Evolutionary conservation across 2,797 vertebrate species (phyloP), one percentile per base, ranked within the genome.

Genomic region (Alcedo atthis): DNA sequence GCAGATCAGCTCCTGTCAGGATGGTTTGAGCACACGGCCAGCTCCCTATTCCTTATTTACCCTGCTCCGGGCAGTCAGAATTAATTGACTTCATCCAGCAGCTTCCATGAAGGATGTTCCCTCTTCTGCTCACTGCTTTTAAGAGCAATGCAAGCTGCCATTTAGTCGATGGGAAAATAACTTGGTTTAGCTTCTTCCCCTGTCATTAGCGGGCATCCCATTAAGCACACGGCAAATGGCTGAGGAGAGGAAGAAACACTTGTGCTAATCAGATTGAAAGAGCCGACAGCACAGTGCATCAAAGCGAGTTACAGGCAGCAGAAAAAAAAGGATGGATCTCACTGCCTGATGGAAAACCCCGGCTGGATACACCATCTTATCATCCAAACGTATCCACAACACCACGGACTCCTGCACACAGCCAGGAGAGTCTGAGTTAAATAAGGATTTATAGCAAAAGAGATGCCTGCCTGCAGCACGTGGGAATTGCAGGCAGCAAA

Each of bases 181-280:
- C 73, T 87, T 8, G 8, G 51, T 68, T 93, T 85, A 51, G 33
- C 62, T 71, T 66, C 69, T 87, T 69, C n/a, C 58, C 59, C 35
- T 66, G 85, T 69, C 85, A 66, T 94, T 91, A 95, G 80, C 9
- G 37, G 85, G 54, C 82, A 85, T 42, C 80, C 30, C 79, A 63
- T 89, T 91, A 87, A 81, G 69, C 81, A 37, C 58, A 37, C 4
- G 30, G 87, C 79, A 95, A 89, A 85, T 48, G 76, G 54, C 69
- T 5, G 48, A 51, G 26, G 68, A 92, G 75, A 46, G 66, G 74
- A 84, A 77, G 51, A 79, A 92, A 61, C 89, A 76, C 87, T 94
- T 78, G 66, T 49, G 80, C 62, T 95, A 91, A 95, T 94, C 66
- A 76, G 77, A 59, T 83, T 71, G 51, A 54, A 68, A 58, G 30